Conservation (phyloP, 1,140 invertebrate genomes). For the Drosophila bipectinata region DNA sequence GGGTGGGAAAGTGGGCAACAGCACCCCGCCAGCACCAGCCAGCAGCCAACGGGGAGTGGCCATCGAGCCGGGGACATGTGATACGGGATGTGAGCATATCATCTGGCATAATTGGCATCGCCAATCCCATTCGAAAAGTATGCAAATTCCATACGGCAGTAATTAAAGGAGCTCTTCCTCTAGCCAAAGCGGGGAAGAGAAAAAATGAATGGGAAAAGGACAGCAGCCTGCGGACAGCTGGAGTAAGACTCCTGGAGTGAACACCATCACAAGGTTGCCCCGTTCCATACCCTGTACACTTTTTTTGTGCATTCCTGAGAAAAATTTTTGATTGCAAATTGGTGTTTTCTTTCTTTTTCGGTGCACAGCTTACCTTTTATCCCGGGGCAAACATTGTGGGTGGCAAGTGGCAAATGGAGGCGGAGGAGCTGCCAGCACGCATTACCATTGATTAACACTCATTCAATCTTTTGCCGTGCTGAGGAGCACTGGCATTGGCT, state of each 20-base stretch:
- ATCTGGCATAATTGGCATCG: slow-evolving; percentile 37
- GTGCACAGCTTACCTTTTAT: slow-evolving; percentile 45
- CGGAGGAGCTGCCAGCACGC: slow-evolving; percentile 57
- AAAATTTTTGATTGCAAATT: slow-evolving; percentile 76
- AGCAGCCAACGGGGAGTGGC: slow-evolving; percentile 3
- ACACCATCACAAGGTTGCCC: slow-evolving; percentile 28
- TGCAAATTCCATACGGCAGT: slow-evolving; percentile 31
- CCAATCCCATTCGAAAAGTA: slow-evolving; percentile 30
- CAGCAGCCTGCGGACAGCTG: slow-evolving; percentile 28
- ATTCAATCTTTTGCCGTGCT: slow-evolving; percentile 64
- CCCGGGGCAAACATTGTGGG: background rate
- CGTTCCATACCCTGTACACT: slow-evolving; percentile 3
- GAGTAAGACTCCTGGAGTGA: background rate
- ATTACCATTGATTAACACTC: slow-evolving; percentile 80
- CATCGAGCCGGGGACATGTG: slow-evolving; percentile 24
- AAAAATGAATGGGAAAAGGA: slow-evolving; percentile 12
- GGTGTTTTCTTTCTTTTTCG: slow-evolving; percentile 58
- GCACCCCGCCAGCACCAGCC: slow-evolving; percentile 7
- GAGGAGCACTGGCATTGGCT: slow-evolving; percentile 4
- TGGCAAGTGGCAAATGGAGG: background rate
- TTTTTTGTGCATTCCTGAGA: slow-evolving; percentile 25
- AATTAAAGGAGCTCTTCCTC: slow-evolving; percentile 28
- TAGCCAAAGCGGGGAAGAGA: background rate
- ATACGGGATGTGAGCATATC: slow-evolving; percentile 30
- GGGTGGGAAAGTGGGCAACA: slow-evolving; percentile 16